phyloP scores from a whole-genome alignment of 2,113 vertebrate species.

The Felis chaus region DNA sequence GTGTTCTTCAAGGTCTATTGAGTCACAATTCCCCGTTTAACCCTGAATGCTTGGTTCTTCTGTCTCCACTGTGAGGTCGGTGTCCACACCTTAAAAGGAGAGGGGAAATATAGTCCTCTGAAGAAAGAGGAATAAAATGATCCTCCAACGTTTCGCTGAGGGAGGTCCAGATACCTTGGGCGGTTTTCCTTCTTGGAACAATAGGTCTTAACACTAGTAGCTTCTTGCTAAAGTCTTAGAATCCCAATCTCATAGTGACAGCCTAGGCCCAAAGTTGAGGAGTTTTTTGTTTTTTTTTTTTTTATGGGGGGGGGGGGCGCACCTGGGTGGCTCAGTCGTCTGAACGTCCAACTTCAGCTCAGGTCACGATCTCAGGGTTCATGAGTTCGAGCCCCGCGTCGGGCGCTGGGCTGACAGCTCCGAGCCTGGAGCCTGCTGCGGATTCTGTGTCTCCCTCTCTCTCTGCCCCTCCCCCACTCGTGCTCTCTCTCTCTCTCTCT shows the following conservation, averaged over 20 bases:
- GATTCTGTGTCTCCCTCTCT: no score
- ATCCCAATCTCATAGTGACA: not conserved
- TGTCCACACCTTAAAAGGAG: not conserved
- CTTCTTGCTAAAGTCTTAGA: not conserved
- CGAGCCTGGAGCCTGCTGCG: no score
- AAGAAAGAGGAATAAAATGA: slow-evolving; percentile 29
- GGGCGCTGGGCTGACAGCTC: no score
- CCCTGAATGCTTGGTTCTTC: not conserved
- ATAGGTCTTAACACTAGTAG: not conserved
- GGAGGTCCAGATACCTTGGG: not conserved
- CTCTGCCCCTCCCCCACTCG: no score
- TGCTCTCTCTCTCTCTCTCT: no score
- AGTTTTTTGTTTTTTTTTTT: no score
- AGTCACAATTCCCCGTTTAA: slow-evolving; percentile 55
- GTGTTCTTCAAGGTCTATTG: slow-evolving; percentile 67
- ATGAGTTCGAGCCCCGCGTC: no score
- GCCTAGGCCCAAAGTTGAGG: not conserved
- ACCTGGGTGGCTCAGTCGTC: no score
- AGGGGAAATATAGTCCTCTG: not conserved
- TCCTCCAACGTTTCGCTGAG: not conserved
- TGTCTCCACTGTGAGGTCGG: slow-evolving; percentile 47
- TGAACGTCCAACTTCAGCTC: no score
- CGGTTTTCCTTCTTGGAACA: not conserved
- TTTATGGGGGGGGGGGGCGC: no score
- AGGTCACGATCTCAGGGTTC: no score